phyloP scores from a whole-genome alignment of 1,140 invertebrate species.

The Proctacanthus coquilletti region DNA sequence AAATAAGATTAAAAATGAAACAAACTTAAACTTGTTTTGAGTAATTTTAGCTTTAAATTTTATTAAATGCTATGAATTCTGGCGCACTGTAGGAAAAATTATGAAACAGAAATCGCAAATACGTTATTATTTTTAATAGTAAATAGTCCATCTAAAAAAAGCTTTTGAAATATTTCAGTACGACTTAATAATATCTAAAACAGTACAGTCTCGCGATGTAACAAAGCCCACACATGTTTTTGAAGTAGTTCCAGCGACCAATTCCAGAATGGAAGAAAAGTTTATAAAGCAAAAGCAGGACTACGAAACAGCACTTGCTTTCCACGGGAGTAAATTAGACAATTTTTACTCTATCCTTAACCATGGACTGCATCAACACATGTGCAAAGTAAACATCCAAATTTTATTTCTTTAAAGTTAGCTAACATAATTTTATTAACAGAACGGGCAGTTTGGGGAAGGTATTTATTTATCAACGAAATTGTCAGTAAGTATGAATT shows the following conservation, averaged over 20 bases:
- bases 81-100: no score
- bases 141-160: no score
- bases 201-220: conserved; percentile 31
- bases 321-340: conserved; percentile 61
- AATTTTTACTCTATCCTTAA: conserved; percentile 70
- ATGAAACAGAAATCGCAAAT: no score
- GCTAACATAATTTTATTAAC: conserved; percentile 3
- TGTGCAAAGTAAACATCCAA: conserved; percentile 46
- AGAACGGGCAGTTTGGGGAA: conserved; percentile 41
- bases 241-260: conserved; percentile 37
- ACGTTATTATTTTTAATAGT: no score
- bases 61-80: no score
- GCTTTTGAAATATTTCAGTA: conserved; percentile 39
- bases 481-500: conserved; percentile 48
- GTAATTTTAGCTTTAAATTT: no score
- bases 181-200: conserved; percentile 34
- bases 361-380: conserved; percentile 57
- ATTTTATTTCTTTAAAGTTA: conserved; percentile 3
- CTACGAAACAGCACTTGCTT: conserved; percentile 48
- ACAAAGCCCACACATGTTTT: conserved; percentile 47
- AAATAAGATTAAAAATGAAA: no score
- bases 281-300: conserved; percentile 39
- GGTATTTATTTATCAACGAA: conserved; percentile 63
- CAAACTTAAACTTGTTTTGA: no score
- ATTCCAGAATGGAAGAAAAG: conserved; percentile 37